These are phyloP conservation scores for Notoglanidium macrostoma DNA, from an alignment of 2,797 vertebrate species.

Conservation along the genomic window DNA sequence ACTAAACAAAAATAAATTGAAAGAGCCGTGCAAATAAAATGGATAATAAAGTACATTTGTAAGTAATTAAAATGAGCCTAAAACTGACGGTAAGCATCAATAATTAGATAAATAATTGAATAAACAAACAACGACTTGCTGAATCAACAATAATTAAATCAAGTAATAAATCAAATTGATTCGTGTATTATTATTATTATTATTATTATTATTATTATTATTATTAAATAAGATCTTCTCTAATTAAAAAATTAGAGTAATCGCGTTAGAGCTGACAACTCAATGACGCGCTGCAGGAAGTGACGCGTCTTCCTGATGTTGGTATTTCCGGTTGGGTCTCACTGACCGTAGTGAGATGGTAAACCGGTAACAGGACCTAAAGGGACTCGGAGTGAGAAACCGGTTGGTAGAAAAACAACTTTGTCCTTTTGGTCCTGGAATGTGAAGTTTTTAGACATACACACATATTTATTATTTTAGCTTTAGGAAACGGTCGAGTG, in stretches of 20 bases:
- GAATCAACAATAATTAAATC: not conserved
- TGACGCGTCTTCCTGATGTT: constrained; percentile 64
- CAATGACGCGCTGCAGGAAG: constrained; percentile 58
- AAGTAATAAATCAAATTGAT: not conserved
- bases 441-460: not conserved
- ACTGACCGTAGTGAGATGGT: constrained; percentile 56
- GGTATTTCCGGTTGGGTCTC: constrained; percentile 74
- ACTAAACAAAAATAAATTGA: too few relatives aligned
- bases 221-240: not conserved
- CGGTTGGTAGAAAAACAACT: not conserved
- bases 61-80: too few relatives aligned
- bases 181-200: not conserved
- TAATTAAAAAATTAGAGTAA: not conserved
- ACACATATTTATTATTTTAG: not conserved
- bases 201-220: not conserved
- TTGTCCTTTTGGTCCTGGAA: not conserved
- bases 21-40: too few relatives aligned
- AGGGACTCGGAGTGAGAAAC: constrained; percentile 34
- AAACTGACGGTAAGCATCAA: not conserved
- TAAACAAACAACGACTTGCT: not conserved
- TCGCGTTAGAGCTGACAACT: not conserved
- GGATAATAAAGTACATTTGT: too few relatives aligned
- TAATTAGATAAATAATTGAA: not conserved
- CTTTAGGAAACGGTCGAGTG: not conserved
- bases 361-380: constrained; percentile 65